Evolutionary conservation across 2,888 invertebrate species (phyloP), one percentile per base, ranked within the genome.

Genomic region (Drosophila phalerata): DNA sequence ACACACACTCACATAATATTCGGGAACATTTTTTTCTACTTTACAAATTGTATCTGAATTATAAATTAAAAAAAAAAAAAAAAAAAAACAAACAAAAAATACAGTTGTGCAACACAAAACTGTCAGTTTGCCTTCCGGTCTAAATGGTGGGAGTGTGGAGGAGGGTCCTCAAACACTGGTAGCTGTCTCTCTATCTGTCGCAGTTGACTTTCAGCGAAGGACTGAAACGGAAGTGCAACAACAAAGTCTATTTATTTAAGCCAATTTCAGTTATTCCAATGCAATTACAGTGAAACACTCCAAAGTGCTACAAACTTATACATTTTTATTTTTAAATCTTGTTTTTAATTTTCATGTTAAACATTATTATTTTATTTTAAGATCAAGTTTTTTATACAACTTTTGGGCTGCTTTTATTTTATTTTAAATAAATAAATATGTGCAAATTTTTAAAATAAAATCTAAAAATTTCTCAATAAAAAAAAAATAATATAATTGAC

Each of bases 31-130:
- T 68, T 80, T 57, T 28, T 43, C 15, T 43, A 30, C 45, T 48
- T 49, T 48, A 43, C 57, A 32, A 74, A 60, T 65, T 52, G 69
- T 63, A 65, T 68, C 73, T 73, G 61, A 55, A 52, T 52, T 60
- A 52, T 53, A 75, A 71, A 67, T 67, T 64, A 69, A 61, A 66
- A 52, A 75, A 69, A 15, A 49, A 45, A n/a, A 57, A 56, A 66
- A 51, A 19, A 17, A 34, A 1, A 34, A 2, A 37, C n/a, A 34
- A 2, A 37, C n/a, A 17, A 15, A 43, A 57, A 32, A 45, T 13
- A 34, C 55, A n/a, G 45, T 62, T 82, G 85, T 82, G 83, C 85
- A 83, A 73, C 81, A 80, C 69, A 76, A 79, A 88, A 82, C 81
- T 88, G 82, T 83, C 86, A 80, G 87, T 74, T 60, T 53, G 67